phyloP scores from a whole-genome alignment of 2,797 vertebrate genomes.

The Microctenopoma steveboyesi region DNA sequence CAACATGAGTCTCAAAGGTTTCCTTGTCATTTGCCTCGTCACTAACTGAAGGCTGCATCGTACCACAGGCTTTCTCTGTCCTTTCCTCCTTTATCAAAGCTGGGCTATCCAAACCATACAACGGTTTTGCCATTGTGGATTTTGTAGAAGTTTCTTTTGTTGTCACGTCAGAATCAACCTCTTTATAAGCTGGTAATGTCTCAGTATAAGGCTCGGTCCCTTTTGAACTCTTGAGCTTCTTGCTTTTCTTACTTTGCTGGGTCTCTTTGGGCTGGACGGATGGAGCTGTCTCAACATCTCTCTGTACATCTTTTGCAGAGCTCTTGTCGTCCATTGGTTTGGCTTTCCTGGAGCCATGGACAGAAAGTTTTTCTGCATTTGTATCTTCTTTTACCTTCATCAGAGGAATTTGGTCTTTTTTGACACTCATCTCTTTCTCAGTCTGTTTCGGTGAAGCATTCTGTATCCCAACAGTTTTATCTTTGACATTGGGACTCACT shows the following conservation, averaged over 20 bases:
- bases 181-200: not conserved
- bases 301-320: slow-evolving; percentile 34
- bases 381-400: slow-evolving; percentile 4
- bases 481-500: slow-evolving; percentile 11
- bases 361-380: slow-evolving; percentile 13
- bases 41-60: slow-evolving; percentile 7
- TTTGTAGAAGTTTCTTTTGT: slow-evolving; percentile 4
- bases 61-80: slow-evolving; percentile 1
- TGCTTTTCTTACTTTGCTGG: slow-evolving; percentile 65
- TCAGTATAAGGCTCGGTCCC: slow-evolving; percentile 23
- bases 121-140: not conserved
- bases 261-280: slow-evolving; percentile 34
- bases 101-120: not conserved
- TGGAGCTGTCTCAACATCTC: slow-evolving; percentile 17
- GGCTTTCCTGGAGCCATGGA: slow-evolving; percentile 2
- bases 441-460: slow-evolving; percentile 14
- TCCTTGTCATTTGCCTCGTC: slow-evolving; percentile 19
- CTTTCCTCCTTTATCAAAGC: slow-evolving; percentile 8
- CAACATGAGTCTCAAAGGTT: not conserved
- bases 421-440: slow-evolving; percentile 4
- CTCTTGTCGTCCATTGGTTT: not conserved
- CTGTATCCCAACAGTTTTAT: not conserved
- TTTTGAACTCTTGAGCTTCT: slow-evolving; percentile 57
- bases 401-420: not conserved
- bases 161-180: slow-evolving; percentile 15